These are phyloP conservation scores for Berghia stephanieae DNA, from an alignment of 1,140 invertebrate species.

Conservation along the genomic window DNA sequence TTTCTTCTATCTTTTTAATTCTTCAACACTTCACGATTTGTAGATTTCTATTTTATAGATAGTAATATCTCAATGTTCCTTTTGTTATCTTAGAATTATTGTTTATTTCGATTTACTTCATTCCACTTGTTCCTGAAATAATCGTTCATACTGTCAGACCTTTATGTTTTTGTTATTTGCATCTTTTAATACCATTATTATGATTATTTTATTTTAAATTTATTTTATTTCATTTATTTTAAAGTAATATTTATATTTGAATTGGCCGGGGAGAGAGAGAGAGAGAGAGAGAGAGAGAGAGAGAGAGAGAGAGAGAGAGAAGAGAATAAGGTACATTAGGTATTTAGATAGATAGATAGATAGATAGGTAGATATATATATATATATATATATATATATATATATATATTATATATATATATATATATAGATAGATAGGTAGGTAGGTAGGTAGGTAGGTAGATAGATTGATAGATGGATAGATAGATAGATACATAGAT, in stretches of 20 bases:
- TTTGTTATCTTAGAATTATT: neutral
- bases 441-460: too few relatives aligned
- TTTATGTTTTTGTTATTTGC: neutral
- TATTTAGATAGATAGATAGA: too few relatives aligned
- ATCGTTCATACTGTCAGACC: neutral
- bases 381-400: too few relatives aligned
- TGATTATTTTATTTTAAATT: too few relatives aligned
- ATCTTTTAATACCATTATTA: neutral
- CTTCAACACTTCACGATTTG: too few relatives aligned
- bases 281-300: conserved; percentile 20
- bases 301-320: neutral
- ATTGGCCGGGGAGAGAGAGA: neutral
- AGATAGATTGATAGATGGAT: too few relatives aligned
- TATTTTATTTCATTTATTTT: neutral
- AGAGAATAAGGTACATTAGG: too few relatives aligned
- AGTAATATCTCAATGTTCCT: neutral
- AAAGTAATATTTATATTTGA: neutral
- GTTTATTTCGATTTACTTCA: neutral
- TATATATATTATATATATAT: too few relatives aligned
- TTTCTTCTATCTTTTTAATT: too few relatives aligned
- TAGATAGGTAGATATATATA: too few relatives aligned
- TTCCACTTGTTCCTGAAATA: neutral
- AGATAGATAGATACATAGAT: too few relatives aligned
- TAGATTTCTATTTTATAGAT: neutral
- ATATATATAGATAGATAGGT: too few relatives aligned